Evolutionary conservation across 2,113 vertebrate genomes (phyloP), one percentile per base, ranked within the genome.

Genomic region (Phrynosoma platyrhinos): DNA sequence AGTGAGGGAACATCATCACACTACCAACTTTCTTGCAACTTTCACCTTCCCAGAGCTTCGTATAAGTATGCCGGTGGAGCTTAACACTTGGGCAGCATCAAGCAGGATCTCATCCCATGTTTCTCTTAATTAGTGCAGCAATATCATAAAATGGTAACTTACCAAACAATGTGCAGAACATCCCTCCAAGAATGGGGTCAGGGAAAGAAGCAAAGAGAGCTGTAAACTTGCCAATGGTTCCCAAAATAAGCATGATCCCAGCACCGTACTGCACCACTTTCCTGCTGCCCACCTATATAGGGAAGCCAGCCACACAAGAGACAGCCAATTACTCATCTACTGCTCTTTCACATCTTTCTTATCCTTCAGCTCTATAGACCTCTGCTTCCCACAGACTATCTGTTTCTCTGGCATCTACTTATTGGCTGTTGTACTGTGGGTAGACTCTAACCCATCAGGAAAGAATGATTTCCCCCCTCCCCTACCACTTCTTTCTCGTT

Each of bases 141-240:
- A 69, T 83, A 7, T 69, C 25, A 27, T 80, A 36, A 5, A 36
- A 18, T 12, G 9, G 0, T 0, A 0, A 58, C 94, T 97, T 96
- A 99, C 99, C 99, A 3, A 99, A 99, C 4, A 99, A 95, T 0
- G 98, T 99, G 95, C 99, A 99, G 96, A 99, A 99, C 98, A 99
- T 98, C 21, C 98, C 98, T 9, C 99, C 99, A 0, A 99, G 98
- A 86, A 99, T 97, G 0, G 99, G 99, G 90, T 99, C 98, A 0
- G 99, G 99, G 82, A 99, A 94, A 0, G 99, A 98, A 25, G 99
- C 98, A 2, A 99, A 99, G 77, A 99, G 96, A 13, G 99, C 98
- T 0, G 99, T 99, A 95, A 99, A 99, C 92, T 99, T 99, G 58
- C 99, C 98, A 0, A 99, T 74, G 5, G 97, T 97, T 20, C 99